Evolutionary conservation across 2,113 vertebrate genomes (phyloP).

Genomic region (Aptenodytes forsteri): DNA sequence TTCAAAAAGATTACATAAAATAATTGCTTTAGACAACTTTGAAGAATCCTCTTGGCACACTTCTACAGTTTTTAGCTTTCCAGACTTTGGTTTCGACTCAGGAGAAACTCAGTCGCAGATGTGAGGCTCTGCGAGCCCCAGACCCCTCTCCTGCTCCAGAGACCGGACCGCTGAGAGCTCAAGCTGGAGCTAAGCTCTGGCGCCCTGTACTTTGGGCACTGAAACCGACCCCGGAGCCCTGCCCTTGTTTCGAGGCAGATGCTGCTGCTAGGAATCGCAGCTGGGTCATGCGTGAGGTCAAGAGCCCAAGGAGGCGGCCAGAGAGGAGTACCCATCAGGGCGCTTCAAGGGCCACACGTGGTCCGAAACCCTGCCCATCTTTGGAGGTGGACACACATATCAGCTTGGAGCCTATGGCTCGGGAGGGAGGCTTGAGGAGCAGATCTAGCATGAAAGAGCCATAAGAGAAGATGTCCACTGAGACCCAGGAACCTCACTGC

Average conservation of each 20-base stretch:
- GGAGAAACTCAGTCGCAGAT: neutral
- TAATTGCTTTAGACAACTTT: neutral
- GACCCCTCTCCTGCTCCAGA: neutral
- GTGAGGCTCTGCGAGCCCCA: neutral
- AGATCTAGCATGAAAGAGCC: neutral
- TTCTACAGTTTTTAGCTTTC: neutral
- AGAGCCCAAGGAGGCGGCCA: neutral
- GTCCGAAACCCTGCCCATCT: neutral
- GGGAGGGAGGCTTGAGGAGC: neutral
- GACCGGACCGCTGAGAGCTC: neutral
- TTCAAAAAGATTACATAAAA: neutral
- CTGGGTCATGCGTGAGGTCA: fast-evolving
- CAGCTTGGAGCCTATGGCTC: neutral
- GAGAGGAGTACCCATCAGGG: neutral
- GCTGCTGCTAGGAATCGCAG: neutral
- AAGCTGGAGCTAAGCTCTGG: neutral
- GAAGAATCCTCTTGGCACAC: neutral
- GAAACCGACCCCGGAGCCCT: fast-evolving
- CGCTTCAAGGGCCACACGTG: fast-evolving
- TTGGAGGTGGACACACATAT: neutral
- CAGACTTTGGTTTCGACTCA: neutral
- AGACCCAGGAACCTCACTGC: neutral
- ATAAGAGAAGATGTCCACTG: neutral
- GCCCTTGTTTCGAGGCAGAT: neutral
- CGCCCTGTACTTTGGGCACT: neutral